Evolutionary conservation across 2,113 vertebrate genomes (phyloP).

Genomic region (Chaetorhynchus papuensis): DNA sequence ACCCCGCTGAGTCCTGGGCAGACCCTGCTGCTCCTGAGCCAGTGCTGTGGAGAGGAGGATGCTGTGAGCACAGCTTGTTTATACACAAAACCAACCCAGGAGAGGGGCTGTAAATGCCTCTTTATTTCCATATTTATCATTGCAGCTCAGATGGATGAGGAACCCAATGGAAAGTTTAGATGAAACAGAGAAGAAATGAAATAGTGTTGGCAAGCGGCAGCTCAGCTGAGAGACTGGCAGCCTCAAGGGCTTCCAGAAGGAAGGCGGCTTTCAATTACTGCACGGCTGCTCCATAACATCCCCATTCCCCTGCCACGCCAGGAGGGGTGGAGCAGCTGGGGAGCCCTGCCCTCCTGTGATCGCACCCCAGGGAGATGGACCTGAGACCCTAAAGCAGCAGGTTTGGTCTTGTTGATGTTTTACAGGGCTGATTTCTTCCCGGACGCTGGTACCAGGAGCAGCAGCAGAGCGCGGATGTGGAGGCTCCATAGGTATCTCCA

Average conservation of each 20-base stretch:
- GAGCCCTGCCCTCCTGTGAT: background rate
- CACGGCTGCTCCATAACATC: background rate
- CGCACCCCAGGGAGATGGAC: background rate
- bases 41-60: background rate
- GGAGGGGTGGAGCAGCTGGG: background rate
- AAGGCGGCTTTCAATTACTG: background rate
- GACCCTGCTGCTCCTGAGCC: background rate
- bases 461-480: background rate
- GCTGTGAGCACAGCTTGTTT: background rate
- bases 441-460: background rate
- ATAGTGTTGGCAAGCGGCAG: background rate
- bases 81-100: background rate
- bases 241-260: background rate
- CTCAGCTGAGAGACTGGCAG: background rate
- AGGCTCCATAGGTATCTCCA: background rate
- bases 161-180: background rate
- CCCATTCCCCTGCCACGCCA: fast-evolving
- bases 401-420: background rate
- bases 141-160: background rate
- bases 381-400: background rate
- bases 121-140: background rate
- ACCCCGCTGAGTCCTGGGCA: background rate
- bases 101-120: background rate
- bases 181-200: background rate
- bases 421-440: background rate